A percentile compares a stretch with the other conserved stretches of the same genome.
phyloP scores from a whole-genome alignment of 2,888 invertebrate genomes.

The Trilocha varians region DNA sequence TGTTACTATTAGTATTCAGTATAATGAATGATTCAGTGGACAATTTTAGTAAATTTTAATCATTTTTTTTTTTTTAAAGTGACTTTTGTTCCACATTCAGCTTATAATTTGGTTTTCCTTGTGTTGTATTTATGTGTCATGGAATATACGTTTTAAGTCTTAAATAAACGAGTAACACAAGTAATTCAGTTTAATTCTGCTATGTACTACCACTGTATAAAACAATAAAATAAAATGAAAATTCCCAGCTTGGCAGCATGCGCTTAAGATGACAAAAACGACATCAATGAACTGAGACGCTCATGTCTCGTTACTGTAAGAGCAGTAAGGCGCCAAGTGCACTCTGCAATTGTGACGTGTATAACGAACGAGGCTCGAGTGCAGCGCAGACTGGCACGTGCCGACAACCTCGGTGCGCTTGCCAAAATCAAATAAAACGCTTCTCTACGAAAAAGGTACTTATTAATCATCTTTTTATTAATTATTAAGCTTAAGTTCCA shows the following conservation, averaged over 20 bases:
- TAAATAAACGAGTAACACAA: too few relatives aligned
- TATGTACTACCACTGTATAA: too few relatives aligned
- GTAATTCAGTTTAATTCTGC: too few relatives aligned
- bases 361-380: slow-evolving; percentile 62
- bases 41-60: too few relatives aligned
- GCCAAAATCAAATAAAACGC: background rate
- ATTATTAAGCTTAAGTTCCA: too few relatives aligned
- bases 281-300: slow-evolving; percentile 55
- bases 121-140: too few relatives aligned
- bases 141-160: too few relatives aligned
- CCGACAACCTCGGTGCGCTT: slow-evolving; percentile 31
- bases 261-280: slow-evolving; percentile 46
- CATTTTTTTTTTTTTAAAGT: too few relatives aligned
- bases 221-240: background rate
- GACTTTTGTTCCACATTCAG: too few relatives aligned
- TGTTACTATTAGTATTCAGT: slow-evolving; percentile 5
- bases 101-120: too few relatives aligned
- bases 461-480: background rate
- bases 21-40: too few relatives aligned
- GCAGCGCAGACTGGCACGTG: slow-evolving; percentile 45
- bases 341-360: slow-evolving; percentile 57
- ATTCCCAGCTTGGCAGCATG: slow-evolving; percentile 29
- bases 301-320: slow-evolving; percentile 56
- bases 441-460: background rate
- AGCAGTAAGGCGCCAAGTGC: slow-evolving; percentile 53